A percentile compares a stretch with the other conserved stretches of the same genome.
Evolutionary conservation across 1,140 invertebrate genomes (phyloP).

Genomic region (Drosophila sproati): DNA sequence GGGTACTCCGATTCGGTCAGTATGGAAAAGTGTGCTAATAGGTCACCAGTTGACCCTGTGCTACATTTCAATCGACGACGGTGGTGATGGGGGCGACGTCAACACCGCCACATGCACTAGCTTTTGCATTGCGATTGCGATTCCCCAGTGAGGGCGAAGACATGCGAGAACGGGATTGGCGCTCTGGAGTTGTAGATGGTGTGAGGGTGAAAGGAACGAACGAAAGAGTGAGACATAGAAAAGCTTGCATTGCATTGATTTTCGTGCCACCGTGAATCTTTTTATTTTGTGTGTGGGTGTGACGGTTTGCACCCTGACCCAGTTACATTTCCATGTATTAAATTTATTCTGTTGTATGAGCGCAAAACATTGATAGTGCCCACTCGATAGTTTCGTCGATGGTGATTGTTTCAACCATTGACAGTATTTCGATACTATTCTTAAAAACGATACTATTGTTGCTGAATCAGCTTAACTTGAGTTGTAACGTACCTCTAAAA

Average conservation of each 20-base stretch:
- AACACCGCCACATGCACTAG: slow-evolving; percentile 66
- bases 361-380: too few species aligned
- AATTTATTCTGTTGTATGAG: slow-evolving; percentile 23
- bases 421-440: too few species aligned
- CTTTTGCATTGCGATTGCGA: slow-evolving; percentile 57
- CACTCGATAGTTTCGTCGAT: too few species aligned
- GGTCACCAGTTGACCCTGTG: slow-evolving; percentile 83
- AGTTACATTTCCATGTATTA: slow-evolving; percentile 68
- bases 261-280: slow-evolving; percentile 26
- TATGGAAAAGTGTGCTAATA: slow-evolving; percentile 81
- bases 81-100: slow-evolving; percentile 6
- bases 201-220: background rate
- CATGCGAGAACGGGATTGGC: background rate
- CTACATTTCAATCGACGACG: slow-evolving; percentile 50
- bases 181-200: slow-evolving; percentile 5
- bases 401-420: background rate
- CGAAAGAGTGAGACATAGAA: background rate
- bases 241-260: slow-evolving; percentile 63
- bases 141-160: background rate
- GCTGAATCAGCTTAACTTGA: too few species aligned
- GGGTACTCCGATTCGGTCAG: slow-evolving; percentile 24
- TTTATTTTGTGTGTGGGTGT: slow-evolving; percentile 27
- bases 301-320: slow-evolving; percentile 76
- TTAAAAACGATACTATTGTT: too few species aligned
- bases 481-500: too few species aligned